Evolutionary conservation across 2,888 invertebrate species (phyloP).

Genomic region (Phoronis australis): DNA sequence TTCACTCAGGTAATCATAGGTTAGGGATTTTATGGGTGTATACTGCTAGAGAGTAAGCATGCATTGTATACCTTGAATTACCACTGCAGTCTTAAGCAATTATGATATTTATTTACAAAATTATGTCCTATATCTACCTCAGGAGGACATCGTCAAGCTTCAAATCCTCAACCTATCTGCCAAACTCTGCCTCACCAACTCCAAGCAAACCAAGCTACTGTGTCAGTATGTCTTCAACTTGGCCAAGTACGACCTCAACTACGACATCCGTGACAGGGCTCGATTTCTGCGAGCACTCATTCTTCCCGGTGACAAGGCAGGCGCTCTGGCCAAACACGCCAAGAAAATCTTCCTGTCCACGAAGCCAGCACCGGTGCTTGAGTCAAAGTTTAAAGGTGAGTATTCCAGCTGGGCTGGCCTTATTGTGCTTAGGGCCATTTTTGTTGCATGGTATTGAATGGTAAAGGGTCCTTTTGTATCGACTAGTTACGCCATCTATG

Average conservation of each 20-base stretch:
- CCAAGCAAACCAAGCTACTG: conserved; percentile 76
- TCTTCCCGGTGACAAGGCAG: conserved; percentile 60
- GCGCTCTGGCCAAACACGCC: conserved; percentile 63
- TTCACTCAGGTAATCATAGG: too few relatives aligned
- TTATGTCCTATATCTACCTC: conserved; percentile 29
- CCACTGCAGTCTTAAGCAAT: too few relatives aligned
- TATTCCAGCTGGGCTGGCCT: too few relatives aligned
- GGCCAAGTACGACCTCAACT: conserved; percentile 94
- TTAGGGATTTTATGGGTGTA: too few relatives aligned
- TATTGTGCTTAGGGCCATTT: too few relatives aligned
- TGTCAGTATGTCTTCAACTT: conserved; percentile 89
- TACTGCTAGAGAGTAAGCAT: too few relatives aligned
- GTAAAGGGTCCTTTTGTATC: too few relatives aligned
- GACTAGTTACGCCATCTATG: too few relatives aligned
- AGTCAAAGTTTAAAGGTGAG: conserved; percentile 61
- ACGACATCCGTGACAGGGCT: conserved; percentile 93
- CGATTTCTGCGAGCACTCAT: conserved; percentile 80
- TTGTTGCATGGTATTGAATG: too few relatives aligned
- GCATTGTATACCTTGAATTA: too few relatives aligned
- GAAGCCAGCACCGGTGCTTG: conserved; percentile 88
- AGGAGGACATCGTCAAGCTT: conserved; percentile 92
- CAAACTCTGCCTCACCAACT: conserved; percentile 83
- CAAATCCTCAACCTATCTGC: conserved; percentile 93
- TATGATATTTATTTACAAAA: too few relatives aligned
- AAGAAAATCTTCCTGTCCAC: conserved; percentile 80